Evolutionary conservation across 2,888 invertebrate species (phyloP), one percentile per base, ranked within the genome.

Genomic region (Hecatera dysodea): DNA sequence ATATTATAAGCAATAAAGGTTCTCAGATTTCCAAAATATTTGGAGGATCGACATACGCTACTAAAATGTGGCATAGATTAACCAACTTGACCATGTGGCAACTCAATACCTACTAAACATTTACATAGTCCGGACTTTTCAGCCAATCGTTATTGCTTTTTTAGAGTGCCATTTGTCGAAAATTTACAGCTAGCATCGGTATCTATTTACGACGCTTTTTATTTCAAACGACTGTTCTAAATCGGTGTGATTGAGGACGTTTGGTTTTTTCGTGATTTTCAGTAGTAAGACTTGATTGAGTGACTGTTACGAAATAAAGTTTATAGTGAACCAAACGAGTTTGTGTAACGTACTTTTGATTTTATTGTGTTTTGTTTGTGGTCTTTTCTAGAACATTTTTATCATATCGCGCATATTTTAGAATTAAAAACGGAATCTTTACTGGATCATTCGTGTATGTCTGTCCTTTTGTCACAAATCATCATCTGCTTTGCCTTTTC

Each of bases 191-290:
- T 12, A 15, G 15, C 63, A 53, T n/a, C n/a, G 19, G 11, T 59
- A 6, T 39, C 2, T 39, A 4, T 55, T 72, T 46, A 73, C 36
- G 36, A 22, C 27, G 9, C 12, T 9, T 59, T 62, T 61, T 44
- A 52, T 48, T 70, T 53, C 17, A 44, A 71, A 71, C 59, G 59
- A 60, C 46, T 39, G 22, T 42, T 29, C n/a, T 61, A 56, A 52
- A 67, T 66, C 67, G 57, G 65, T 73, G 79, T 78, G 62, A 78
- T 73, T 68, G 67, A 68, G 68, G 59, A 55, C 6, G 12, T 15
- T 66, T 27, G 42, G 4, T 11, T n/a, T 27, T 65, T 50, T 17
- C 62, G 65, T 78, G 65, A 46, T 55, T 68, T 78, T 63, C 9
- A 39, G 59, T 42, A 22, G 62, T 67, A 33, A 66, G 52, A 12